Conservation (phyloP, 2,797 vertebrate genomes). For the Hypotaenidia philippensis region DNA sequence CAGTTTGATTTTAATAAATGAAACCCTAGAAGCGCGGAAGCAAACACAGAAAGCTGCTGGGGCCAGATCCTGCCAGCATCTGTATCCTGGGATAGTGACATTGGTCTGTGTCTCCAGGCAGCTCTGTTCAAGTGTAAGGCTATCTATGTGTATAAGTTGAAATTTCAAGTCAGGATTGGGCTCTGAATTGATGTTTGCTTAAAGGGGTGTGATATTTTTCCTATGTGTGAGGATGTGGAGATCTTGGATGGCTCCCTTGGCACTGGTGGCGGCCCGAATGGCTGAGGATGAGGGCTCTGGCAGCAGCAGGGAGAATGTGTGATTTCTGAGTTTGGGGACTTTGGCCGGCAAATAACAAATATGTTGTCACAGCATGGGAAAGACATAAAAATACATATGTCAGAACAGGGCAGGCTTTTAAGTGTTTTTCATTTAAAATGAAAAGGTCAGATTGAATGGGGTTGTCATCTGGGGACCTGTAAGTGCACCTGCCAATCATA, state of each 20-base stretch:
- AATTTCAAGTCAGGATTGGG: not conserved
- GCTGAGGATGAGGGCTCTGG: not conserved
- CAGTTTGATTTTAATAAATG: not conserved
- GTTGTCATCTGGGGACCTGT: conserved; percentile 16
- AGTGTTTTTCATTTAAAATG: conserved; percentile 55
- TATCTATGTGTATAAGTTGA: not conserved
- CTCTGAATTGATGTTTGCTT: not conserved
- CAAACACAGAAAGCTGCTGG: not conserved
- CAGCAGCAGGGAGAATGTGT: not conserved
- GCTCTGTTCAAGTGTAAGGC: not conserved
- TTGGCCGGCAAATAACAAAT: not conserved
- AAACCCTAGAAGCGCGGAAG: not conserved
- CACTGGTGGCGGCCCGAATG: rapidly evolving
- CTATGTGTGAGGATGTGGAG: rapidly evolving
- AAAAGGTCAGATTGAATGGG: conserved; percentile 61
- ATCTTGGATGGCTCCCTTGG: not conserved
- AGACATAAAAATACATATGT: conserved; percentile 15
- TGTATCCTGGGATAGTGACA: rapidly evolving
- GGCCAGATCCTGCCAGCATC: not conserved
- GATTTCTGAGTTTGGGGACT: not conserved
- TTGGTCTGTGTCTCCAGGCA: rapidly evolving
- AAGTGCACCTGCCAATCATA: not conserved
- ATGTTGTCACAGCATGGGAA: not conserved
- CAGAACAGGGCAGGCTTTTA: conserved; percentile 43
- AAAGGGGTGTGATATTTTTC: not conserved